Conservation (phyloP, 2,113 vertebrate species). For the Atrichornis clamosus region DNA sequence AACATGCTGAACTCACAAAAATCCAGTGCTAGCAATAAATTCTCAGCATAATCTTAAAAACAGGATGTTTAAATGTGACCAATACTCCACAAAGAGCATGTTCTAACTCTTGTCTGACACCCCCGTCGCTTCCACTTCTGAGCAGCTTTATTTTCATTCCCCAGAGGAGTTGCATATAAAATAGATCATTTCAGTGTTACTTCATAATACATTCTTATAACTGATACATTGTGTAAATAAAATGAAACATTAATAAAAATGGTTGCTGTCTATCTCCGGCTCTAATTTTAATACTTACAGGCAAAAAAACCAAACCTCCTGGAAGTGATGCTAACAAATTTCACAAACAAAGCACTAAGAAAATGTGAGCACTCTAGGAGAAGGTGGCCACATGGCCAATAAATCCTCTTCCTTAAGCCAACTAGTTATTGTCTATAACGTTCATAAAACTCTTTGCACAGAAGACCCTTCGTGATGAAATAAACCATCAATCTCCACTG, state of each 20-base stretch:
- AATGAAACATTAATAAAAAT: constrained; percentile 36
- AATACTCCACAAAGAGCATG: neutral
- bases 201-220: constrained; percentile 18
- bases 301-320: neutral
- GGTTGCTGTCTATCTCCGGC: neutral
- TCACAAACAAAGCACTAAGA: neutral
- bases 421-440: constrained; percentile 55
- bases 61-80: constrained; percentile 11
- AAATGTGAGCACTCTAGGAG: neutral
- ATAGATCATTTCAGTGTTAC: constrained; percentile 12
- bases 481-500: constrained; percentile 42
- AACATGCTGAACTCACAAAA: constrained; percentile 37
- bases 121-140: neutral
- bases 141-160: constrained; percentile 41
- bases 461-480: constrained; percentile 59
- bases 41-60: constrained; percentile 6
- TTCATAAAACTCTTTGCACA: constrained; percentile 56
- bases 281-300: neutral
- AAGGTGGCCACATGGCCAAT: neutral
- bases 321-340: constrained; percentile 12
- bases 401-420: constrained; percentile 57
- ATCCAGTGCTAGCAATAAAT: neutral
- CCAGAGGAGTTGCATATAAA: constrained; percentile 30
- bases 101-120: constrained; percentile 6
- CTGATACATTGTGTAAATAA: constrained; percentile 42